These are phyloP conservation scores for Larimichthys polyactis DNA, from an alignment of 2,113 vertebrate genomes.

Conservation along the genomic window DNA sequence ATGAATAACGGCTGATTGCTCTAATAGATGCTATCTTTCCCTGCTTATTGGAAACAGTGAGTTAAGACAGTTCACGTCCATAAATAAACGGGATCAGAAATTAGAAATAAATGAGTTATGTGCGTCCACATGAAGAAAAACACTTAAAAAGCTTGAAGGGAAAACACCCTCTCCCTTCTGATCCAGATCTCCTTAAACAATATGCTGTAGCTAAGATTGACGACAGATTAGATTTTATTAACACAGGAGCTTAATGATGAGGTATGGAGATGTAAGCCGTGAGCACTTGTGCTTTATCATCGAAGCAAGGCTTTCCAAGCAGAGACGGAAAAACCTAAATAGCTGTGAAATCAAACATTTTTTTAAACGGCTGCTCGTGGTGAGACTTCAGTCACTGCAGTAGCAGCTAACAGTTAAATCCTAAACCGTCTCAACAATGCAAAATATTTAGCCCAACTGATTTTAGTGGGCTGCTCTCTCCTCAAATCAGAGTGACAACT, in stretches of 20 bases:
- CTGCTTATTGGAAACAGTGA: slow-evolving; percentile 56
- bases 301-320: background rate
- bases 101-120: slow-evolving; percentile 13
- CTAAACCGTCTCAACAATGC: background rate
- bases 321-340: background rate
- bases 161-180: background rate
- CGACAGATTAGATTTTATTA: background rate
- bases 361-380: background rate
- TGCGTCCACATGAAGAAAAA: background rate
- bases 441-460: background rate
- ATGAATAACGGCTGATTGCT: slow-evolving; percentile 67
- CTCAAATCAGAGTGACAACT: background rate
- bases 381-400: slow-evolving; percentile 6
- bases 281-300: slow-evolving; percentile 13
- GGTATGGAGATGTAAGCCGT: slow-evolving; percentile 30
- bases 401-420: background rate
- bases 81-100: slow-evolving; percentile 53
- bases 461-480: background rate
- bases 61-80: slow-evolving; percentile 9
- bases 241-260: background rate
- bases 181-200: background rate
- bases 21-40: slow-evolving; percentile 67
- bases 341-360: background rate
- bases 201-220: background rate
- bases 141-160: background rate